A percentile compares a stretch with the other conserved stretches of the same genome.
phyloP scores from a whole-genome alignment of 2,113 vertebrate genomes.

The Gulo gulo region DNA sequence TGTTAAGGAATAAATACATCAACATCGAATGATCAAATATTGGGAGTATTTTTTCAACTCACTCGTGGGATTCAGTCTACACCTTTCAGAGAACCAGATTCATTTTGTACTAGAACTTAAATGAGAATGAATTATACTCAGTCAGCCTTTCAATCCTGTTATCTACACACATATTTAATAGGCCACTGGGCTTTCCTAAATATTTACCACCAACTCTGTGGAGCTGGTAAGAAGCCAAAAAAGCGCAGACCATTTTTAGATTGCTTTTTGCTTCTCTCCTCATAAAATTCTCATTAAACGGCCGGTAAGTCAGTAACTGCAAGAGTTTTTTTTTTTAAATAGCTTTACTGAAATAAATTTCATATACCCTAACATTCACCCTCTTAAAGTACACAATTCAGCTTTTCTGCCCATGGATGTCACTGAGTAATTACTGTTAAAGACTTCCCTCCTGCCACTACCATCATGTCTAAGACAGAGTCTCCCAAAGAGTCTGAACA shows the following conservation, averaged over 20 bases:
- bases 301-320: not conserved
- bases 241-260: not conserved
- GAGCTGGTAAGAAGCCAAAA: not conserved
- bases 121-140: constrained; percentile 13
- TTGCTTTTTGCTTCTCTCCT: not conserved
- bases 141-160: not conserved
- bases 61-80: not conserved
- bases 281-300: constrained; percentile 2
- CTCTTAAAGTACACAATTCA: constrained; percentile 11
- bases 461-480: not conserved
- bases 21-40: not conserved
- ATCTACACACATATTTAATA: not conserved
- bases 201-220: not conserved
- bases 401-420: not conserved
- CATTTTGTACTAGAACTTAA: not conserved
- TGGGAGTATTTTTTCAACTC: not conserved
- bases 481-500: not conserved
- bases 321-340: not conserved
- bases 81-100: not conserved
- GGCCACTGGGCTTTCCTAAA: not conserved
- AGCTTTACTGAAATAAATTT: not conserved
- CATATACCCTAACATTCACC: constrained; percentile 3
- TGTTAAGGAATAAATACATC: not conserved
- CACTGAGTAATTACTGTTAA: not conserved
- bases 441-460: not conserved